phyloP scores from a whole-genome alignment of 2,113 vertebrate species.

The Ophiodon elongatus region DNA sequence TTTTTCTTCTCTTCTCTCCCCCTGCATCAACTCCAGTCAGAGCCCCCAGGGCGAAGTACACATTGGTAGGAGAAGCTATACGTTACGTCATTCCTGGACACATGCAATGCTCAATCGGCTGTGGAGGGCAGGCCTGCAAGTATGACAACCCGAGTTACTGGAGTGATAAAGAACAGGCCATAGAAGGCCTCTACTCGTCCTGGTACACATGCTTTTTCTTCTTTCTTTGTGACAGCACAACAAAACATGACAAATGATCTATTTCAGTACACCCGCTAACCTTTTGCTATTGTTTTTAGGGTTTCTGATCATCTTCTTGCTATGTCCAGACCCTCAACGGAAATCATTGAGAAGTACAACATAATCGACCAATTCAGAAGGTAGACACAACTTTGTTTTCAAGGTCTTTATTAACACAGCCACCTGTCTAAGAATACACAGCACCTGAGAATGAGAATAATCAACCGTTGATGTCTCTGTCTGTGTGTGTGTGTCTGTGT shows the following conservation, averaged over 20 bases:
- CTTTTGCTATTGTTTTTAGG: conserved; percentile 78
- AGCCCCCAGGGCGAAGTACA: conserved; percentile 91
- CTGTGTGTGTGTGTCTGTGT: conserved; percentile 35
- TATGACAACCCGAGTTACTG: conserved; percentile 92
- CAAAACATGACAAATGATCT: background rate
- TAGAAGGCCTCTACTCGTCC: conserved; percentile 93
- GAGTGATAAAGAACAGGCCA: conserved; percentile 91
- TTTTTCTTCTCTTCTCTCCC: conserved; percentile 33
- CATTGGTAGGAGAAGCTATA: conserved; percentile 91
- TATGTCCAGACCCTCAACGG: conserved; percentile 94
- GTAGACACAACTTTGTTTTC: conserved; percentile 72
- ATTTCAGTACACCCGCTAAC: background rate
- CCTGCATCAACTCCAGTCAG: conserved; percentile 71
- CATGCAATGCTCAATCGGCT: conserved; percentile 93
- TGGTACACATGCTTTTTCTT: conserved; percentile 81
- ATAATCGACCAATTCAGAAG: conserved; percentile 93
- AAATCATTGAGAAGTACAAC: conserved; percentile 91
- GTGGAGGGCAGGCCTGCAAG: conserved; percentile 92
- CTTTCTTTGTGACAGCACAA: background rate
- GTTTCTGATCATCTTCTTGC: conserved; percentile 93
- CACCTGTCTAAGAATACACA: background rate
- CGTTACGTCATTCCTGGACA: conserved; percentile 89
- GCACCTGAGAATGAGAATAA: background rate
- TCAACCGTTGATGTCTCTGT: conserved; percentile 6
- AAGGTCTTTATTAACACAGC: background rate